Evolutionary conservation across 2,113 vertebrate genomes (phyloP), one percentile per base, ranked within the genome.

Genomic region (Heloderma charlesbogerti): DNA sequence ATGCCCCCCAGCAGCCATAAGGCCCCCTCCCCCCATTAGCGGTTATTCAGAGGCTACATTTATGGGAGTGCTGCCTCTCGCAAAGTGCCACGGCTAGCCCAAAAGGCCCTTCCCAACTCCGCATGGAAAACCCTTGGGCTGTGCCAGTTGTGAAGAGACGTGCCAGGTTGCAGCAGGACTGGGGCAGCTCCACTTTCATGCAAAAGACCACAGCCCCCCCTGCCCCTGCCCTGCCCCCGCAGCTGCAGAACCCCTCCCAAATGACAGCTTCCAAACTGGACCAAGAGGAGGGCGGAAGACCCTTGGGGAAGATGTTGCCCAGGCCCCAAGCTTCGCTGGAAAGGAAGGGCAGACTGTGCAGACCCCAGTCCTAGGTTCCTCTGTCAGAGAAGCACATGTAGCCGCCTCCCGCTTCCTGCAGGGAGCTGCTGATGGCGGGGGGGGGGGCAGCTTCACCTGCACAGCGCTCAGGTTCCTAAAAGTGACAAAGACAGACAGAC

Each of bases 371-470:
- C 97, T 95, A 97, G 0, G 8, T 91, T 0, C 90, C 54, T 45
- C 20, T 67, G 31, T 54, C 85, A 8, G 91, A 96, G 95, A 97
- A 97, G 13, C 91, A 95, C 78, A 63, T 8, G 0, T 96, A 96
- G 92, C 94, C 9, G 0, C 91, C 91, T 6, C 94, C 91, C 0
- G 77, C 6, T 34, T 57, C 9, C 13, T 88, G 82, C 84, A 97
- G 88, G 0, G 93, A 96, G 88, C 96, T 97, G 0, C 98, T 98
- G 94, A 98, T 96, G 84, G 96, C 97, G 92, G 97, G 98, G 0
- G 97, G 97, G 0, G 97, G 96, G 2, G 94, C 94, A 94, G 54
- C 91, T 97, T 95, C 95, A 97, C 74, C 0, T 96, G 96, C 94
- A 95, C 67, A 0, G 93, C 78, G 13, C 95, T 96, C 92, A 94